Evolutionary conservation across 1,140 invertebrate genomes (phyloP), one percentile per base, ranked within the genome.

Genomic region (Andricus grossulariae): DNA sequence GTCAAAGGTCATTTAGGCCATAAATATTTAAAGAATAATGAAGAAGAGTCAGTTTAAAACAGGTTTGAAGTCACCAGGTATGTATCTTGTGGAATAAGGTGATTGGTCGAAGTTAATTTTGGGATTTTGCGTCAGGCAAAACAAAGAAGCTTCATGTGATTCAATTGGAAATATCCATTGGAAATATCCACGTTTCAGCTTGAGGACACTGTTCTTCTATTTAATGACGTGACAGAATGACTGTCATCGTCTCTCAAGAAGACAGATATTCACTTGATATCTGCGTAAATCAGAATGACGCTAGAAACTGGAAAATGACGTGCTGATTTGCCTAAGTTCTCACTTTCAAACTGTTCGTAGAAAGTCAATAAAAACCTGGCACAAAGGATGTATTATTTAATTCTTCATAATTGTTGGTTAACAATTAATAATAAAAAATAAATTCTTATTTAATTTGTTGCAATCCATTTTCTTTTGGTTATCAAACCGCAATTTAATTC

Each of bases 11-110:
- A 39, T 66, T 66, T 39, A 39, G 39, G 32, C 60, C 39, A 66
- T 66, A 66, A 45, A 66, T 66, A 66, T 66, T 66, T 39, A 32
- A 39, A 8, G 39, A 66, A 45, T 25, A 66, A 39, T 66, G 10
- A 39, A 66, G 57, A 16, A 66, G 32, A 32, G 52, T 66, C 1
- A 16, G 16, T 66, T 6, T 5, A 16, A 66, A 66, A 66, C 32
- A 16, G 32, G 32, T 66, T 66, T 66, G 15, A 39, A 66, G 15
- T 25, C 15, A 25, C 12, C 32, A 12, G 12, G 21, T 16, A 15
- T 32, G 16, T 39, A 5, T 60, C 32, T 60, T n/a, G 51, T 52
- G 51, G 1, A 25, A 60, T 1, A 66, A 1, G 57, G 60, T 66
- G 16, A 16, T 12, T 39, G 8, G 45, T 66, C 32, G 32, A 66